These are phyloP conservation scores for Peromyscus melanophrys DNA, from an alignment of 2,797 vertebrate genomes.

Conservation along the genomic window DNA sequence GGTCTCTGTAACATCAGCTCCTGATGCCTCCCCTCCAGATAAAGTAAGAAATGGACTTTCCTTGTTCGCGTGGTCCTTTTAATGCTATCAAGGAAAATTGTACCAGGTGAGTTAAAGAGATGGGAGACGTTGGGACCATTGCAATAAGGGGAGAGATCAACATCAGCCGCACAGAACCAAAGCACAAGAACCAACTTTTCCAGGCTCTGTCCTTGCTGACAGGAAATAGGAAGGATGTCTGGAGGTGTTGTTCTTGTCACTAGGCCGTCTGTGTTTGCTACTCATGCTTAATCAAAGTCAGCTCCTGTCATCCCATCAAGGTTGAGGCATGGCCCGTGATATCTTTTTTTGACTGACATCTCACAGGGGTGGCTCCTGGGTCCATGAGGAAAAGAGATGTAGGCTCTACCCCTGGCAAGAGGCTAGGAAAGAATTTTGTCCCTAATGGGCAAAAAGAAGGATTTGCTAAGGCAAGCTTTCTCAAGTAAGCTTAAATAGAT, in stretches of 20 bases:
- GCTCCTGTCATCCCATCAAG: neutral
- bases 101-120: neutral
- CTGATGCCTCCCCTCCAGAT: neutral
- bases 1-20: neutral
- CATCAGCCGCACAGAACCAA: neutral
- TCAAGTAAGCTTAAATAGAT: neutral
- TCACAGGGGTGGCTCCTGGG: neutral
- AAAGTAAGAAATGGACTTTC: neutral
- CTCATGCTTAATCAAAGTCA: no score
- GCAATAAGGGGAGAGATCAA: neutral
- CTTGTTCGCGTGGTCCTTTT: neutral
- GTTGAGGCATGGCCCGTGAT: neutral
- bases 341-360: neutral
- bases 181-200: no score
- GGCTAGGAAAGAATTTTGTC: neutral
- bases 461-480: neutral
- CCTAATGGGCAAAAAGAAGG: neutral
- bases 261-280: neutral
- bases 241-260: rapidly evolving
- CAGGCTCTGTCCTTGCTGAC: rapidly evolving
- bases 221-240: rapidly evolving
- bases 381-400: neutral
- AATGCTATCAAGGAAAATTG: neutral
- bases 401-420: neutral
- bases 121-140: neutral